A percentile compares a stretch with the other conserved stretches of the same genome.
These are phyloP conservation scores for Centropyge bicolor DNA, from an alignment of 2,797 vertebrate genomes.

Conservation along the genomic window DNA sequence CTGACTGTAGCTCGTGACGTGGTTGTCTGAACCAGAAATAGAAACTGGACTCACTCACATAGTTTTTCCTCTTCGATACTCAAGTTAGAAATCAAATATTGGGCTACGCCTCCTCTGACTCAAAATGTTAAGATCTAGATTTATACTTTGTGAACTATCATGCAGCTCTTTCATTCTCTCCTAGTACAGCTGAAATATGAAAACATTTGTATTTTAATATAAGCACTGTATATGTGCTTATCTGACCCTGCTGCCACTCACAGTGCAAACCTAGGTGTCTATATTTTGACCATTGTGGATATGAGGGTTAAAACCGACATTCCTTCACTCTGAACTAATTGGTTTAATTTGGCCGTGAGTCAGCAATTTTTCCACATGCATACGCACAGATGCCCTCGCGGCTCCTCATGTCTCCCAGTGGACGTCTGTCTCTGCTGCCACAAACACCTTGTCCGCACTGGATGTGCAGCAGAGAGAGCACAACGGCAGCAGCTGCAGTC, in stretches of 20 bases:
- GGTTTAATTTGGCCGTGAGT: constrained; percentile 36
- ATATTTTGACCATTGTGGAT: background rate
- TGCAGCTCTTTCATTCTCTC: background rate
- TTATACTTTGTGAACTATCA: no score
- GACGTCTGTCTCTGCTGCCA: constrained; percentile 39
- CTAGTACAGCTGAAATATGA: background rate
- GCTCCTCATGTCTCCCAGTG: constrained; percentile 19
- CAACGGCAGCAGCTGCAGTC: constrained; percentile 46
- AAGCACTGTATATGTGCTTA: background rate
- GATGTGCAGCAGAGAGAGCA: constrained; percentile 5
- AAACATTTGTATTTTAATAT: no score
- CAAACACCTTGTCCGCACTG: constrained; percentile 24
- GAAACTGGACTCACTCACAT: background rate
- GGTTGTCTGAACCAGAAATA: constrained; percentile 7
- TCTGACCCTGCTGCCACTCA: background rate
- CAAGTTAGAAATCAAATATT: background rate
- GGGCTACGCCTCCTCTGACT: no score
- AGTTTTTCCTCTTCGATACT: background rate
- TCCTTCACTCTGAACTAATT: constrained; percentile 15
- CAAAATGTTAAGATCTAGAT: no score
- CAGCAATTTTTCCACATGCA: constrained; percentile 35
- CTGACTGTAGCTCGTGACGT: background rate
- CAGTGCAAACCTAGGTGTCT: background rate
- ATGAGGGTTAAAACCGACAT: constrained; percentile 1
- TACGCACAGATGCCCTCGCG: constrained; percentile 2